Evolutionary conservation across 1,140 invertebrate genomes (phyloP).

Genomic region (Brachionus sp.): DNA sequence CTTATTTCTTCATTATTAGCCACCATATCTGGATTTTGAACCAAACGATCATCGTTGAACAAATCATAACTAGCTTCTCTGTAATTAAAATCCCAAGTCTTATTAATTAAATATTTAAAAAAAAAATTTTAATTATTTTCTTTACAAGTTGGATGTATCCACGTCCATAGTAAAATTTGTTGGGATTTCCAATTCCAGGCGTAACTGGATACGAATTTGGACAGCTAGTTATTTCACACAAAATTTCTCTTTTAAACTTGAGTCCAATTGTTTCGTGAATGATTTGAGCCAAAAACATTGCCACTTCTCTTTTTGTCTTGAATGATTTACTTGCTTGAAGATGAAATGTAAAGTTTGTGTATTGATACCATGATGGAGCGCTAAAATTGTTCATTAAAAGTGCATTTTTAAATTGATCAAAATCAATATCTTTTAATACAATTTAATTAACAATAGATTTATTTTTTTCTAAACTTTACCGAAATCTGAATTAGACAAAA

Average conservation of each 20-base stretch:
- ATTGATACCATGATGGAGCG: background rate
- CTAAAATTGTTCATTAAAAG: background rate
- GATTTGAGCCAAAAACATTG: constrained; percentile 26
- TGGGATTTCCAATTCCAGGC: background rate
- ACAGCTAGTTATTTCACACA: background rate
- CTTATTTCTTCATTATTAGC: constrained; percentile 16
- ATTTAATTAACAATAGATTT: background rate
- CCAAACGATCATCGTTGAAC: background rate
- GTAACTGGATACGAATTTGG: background rate
- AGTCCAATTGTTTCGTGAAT: constrained; percentile 11
- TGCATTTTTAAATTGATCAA: background rate
- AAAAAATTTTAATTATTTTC: background rate
- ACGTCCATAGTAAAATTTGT: constrained; percentile 15
- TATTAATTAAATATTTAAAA: background rate
- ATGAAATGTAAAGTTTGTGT: background rate
- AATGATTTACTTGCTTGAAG: background rate
- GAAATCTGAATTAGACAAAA: background rate
- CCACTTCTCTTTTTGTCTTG: background rate
- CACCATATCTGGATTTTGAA: background rate
- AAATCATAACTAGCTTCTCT: constrained; percentile 5
- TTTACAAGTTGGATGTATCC: constrained; percentile 27
- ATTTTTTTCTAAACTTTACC: background rate
- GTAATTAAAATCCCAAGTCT: constrained; percentile 39
- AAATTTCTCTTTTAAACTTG: constrained; percentile 22
- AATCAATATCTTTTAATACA: background rate